A percentile compares a stretch with the other conserved stretches of the same genome.
These are phyloP conservation scores for Poecilus cupreus DNA, from an alignment of 2,888 invertebrate species.

Conservation along the genomic window DNA sequence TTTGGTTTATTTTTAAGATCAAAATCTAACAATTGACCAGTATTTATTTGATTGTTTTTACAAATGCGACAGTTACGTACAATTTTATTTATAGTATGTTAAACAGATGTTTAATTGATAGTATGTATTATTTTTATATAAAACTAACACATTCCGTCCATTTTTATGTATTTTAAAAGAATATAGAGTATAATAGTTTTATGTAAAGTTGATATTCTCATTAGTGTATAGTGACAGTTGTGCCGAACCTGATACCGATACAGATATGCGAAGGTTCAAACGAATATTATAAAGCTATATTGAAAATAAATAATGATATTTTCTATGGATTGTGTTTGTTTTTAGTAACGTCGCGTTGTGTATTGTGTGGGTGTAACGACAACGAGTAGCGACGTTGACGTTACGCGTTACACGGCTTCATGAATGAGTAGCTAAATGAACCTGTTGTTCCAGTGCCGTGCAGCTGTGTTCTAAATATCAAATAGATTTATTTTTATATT, in stretches of 20 bases:
- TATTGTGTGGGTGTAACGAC: not conserved
- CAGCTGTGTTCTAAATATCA: too few species aligned
- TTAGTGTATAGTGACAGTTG: slow-evolving; percentile 18
- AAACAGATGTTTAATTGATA: slow-evolving; percentile 6
- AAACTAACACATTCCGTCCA: slow-evolving; percentile 54
- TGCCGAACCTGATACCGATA: not conserved
- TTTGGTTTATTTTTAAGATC: slow-evolving; percentile 25
- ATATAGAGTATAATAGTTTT: slow-evolving; percentile 47
- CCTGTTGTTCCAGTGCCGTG: slow-evolving; percentile 21
- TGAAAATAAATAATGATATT: slow-evolving; percentile 27
- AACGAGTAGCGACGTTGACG: not conserved
- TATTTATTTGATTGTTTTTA: slow-evolving; percentile 32
- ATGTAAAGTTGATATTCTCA: slow-evolving; percentile 39
- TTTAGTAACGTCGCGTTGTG: not conserved
- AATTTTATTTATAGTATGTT: slow-evolving; percentile 38
- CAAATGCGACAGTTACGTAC: slow-evolving; percentile 9
- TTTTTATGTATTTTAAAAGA: slow-evolving; percentile 54
- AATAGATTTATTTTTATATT: too few species aligned
- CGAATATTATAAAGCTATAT: slow-evolving; percentile 23
- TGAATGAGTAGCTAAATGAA: slow-evolving; percentile 54
- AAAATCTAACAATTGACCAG: not conserved
- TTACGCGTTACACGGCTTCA: not conserved
- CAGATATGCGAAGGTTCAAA: not conserved
- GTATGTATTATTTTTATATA: slow-evolving; percentile 46
- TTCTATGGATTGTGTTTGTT: not conserved